phyloP scores from a whole-genome alignment of 2,888 invertebrate species.

The Barypeithes pellucidus region DNA sequence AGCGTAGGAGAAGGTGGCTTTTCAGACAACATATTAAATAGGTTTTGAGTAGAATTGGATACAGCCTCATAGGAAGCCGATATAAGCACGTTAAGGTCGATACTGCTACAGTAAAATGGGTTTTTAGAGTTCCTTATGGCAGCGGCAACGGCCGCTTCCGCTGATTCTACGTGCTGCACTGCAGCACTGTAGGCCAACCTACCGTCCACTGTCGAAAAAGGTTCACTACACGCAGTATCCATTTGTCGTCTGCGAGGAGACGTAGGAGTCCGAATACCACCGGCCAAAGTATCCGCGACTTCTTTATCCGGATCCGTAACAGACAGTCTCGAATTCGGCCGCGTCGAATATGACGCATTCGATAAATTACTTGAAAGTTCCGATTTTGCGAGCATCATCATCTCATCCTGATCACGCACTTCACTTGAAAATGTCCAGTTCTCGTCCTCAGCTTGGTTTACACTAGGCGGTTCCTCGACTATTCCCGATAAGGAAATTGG shows the following conservation, averaged over 20 bases:
- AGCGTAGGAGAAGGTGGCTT: conserved; percentile 77
- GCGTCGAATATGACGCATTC: conserved; percentile 62
- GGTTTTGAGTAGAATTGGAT: conserved; percentile 72
- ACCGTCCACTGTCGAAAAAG: conserved; percentile 78
- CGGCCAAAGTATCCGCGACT: conserved; percentile 75
- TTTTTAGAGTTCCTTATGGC: conserved; percentile 66
- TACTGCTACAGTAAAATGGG: conserved; percentile 68
- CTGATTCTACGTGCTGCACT: conserved; percentile 77
- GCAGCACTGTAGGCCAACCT: conserved; percentile 79
- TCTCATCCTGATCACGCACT: conserved; percentile 77
- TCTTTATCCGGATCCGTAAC: conserved; percentile 80
- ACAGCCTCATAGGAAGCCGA: conserved; percentile 72
- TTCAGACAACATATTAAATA: conserved; percentile 71
- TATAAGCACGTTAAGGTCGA: conserved; percentile 71
- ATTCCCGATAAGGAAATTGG: conserved; percentile 70
- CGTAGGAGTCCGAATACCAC: conserved; percentile 71
- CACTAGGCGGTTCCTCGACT: conserved; percentile 70
- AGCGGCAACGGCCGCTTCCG: conserved; percentile 67
- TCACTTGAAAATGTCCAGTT: conserved; percentile 81
- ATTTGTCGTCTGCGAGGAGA: conserved; percentile 76
- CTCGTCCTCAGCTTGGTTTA: conserved; percentile 70
- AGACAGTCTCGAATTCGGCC: conserved; percentile 77
- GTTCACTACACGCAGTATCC: conserved; percentile 74
- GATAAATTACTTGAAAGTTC: conserved; percentile 71
- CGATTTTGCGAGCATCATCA: conserved; percentile 72